These are phyloP conservation scores for Nothocercus julius DNA, from an alignment of 2,113 vertebrate genomes.

Conservation along the genomic window DNA sequence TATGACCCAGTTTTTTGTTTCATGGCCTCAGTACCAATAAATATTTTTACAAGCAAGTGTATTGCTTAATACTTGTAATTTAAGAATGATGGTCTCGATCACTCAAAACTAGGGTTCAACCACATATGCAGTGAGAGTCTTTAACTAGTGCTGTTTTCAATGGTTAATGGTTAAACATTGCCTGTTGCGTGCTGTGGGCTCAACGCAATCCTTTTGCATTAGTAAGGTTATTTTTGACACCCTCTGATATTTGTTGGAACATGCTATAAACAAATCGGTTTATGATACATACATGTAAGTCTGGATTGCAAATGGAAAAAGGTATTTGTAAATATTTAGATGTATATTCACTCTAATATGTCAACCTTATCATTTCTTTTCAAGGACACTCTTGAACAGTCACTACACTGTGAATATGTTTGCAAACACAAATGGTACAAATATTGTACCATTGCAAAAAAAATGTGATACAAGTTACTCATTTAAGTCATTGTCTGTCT, in stretches of 20 bases:
- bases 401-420: not conserved
- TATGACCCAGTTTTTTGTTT: conserved; percentile 43
- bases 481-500: not conserved
- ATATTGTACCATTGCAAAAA: not conserved
- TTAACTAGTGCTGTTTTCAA: not conserved
- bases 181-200: not conserved
- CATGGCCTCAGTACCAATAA: conserved; percentile 28
- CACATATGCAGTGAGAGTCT: not conserved
- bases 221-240: not conserved
- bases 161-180: not conserved
- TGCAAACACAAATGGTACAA: not conserved
- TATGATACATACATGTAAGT: not conserved
- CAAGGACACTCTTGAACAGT: not conserved
- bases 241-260: not conserved
- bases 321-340: not conserved
- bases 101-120: conserved; percentile 11
- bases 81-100: conserved; percentile 42
- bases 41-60: conserved; percentile 68
- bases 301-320: not conserved
- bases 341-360: not conserved
- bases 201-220: not conserved
- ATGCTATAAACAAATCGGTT: not conserved
- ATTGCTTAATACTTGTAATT: conserved; percentile 43
- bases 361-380: not conserved
- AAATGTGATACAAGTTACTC: not conserved